These are phyloP conservation scores for Melolontha melolontha DNA, from an alignment of 2,888 invertebrate genomes.

Conservation along the genomic window DNA sequence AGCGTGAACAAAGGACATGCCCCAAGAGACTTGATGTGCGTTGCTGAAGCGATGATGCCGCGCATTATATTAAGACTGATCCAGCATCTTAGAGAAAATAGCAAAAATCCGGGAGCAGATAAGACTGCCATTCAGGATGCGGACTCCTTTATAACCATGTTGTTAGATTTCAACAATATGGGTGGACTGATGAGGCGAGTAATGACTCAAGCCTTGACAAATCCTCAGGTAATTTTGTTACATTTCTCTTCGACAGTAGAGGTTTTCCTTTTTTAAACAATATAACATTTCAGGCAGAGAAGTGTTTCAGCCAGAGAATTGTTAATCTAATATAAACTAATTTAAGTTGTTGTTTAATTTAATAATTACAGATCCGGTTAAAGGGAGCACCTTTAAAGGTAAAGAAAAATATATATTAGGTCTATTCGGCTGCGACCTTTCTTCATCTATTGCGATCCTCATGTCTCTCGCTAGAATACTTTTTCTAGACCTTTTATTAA, in stretches of 20 bases:
- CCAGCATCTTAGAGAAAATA: slow-evolving; percentile 90
- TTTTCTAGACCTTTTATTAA: too few relatives aligned
- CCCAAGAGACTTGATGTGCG: slow-evolving; percentile 89
- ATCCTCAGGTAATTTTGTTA: slow-evolving; percentile 78
- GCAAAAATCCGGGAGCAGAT: slow-evolving; percentile 71
- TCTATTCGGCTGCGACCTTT: too few relatives aligned
- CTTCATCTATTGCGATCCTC: too few relatives aligned
- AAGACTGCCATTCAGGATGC: slow-evolving; percentile 82
- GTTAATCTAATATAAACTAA: too few relatives aligned
- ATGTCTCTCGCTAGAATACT: too few relatives aligned
- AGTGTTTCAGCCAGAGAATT: too few relatives aligned
- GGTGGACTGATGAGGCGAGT: slow-evolving; percentile 95
- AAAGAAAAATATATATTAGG: too few relatives aligned
- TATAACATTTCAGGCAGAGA: too few relatives aligned
- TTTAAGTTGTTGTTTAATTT: too few relatives aligned
- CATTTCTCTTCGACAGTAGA: slow-evolving; percentile 7
- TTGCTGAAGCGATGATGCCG: slow-evolving; percentile 96
- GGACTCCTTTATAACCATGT: slow-evolving; percentile 88
- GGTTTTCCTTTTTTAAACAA: too few relatives aligned
- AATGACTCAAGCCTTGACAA: slow-evolving; percentile 91
- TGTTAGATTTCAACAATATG: slow-evolving; percentile 95
- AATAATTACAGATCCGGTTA: too few relatives aligned
- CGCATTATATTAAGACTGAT: slow-evolving; percentile 88
- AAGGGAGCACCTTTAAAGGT: too few relatives aligned
- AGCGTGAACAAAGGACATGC: slow-evolving; percentile 76